Base-by-base conservation (phyloP, 2,888 invertebrate species). In the Lapara coniferarum region DNA sequence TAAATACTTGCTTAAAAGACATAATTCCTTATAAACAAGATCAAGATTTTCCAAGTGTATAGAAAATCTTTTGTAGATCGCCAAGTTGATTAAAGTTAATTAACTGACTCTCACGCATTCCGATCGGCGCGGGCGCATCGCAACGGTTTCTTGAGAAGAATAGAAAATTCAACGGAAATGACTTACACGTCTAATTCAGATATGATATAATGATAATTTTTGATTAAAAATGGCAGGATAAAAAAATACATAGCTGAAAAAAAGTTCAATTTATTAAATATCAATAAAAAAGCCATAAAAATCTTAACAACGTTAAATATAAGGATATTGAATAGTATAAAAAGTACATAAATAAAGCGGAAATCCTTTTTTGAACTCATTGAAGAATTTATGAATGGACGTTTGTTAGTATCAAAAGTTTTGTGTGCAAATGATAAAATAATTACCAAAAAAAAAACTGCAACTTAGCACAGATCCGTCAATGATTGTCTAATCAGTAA, bases 101-200 rank as follows among this genome's bases (percentile, higher is more conserved):
- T 67, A 67, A 67, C 19, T 12, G 46, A 46, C 67, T 67, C 67
- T 67, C 67, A 56, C 67, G 56, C 67, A 67, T 67, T 56, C 67
- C 67, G 67, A 55, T 63, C 56, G 44, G 56, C 67, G 67, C 67
- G 46, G 55, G 67, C 44, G 46, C 56, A 55, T 56, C 44, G 52
- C 46, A 56, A 67, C 67, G 44, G 67, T 67, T 67, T 49, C 63
- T 63, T 46, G 13, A 49, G 63, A 63, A 49, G 49, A 46, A 13
- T 63, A 63, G 63, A 63, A 46, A 63, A 49, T 63, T 63, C 10
- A 19, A 13, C 49, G 63, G 63, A 49, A 49, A 46, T 19, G 19
- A 1, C 12, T 63, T 4, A 63, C 49, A 63, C 16, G 10, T 63
- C 49, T 49, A 3, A 46, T 63, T 63, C 12, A 6, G 46, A 8